Conservation (phyloP, 2,797 vertebrate species). For the Danio aesculapii region DNA sequence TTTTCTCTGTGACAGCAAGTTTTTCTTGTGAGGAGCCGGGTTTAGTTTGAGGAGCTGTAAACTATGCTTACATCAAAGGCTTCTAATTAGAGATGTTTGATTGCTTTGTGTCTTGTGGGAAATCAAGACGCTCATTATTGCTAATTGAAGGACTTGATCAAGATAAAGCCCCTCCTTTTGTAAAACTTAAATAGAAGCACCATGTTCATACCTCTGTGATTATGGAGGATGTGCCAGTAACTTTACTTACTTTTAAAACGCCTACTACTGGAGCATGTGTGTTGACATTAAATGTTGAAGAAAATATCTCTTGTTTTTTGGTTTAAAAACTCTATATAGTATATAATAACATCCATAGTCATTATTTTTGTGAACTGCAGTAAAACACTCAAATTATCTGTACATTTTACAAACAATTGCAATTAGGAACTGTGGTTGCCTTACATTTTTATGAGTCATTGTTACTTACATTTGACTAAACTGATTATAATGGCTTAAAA, state of each 20-base stretch:
- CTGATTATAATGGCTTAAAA: too few relatives aligned
- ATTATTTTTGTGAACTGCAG: too few relatives aligned
- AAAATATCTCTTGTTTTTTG: too few relatives aligned
- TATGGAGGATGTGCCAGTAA: conserved; percentile 5
- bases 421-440: too few relatives aligned
- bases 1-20: not conserved
- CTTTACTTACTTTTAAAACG: not conserved
- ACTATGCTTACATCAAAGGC: conserved; percentile 39
- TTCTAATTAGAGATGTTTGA: conserved; percentile 45
- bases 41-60: conserved; percentile 38
- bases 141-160: conserved; percentile 39
- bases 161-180: conserved; percentile 27
- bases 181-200: conserved; percentile 22
- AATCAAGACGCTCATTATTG: conserved; percentile 37
- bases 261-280: too few relatives aligned
- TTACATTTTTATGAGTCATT: too few relatives aligned
- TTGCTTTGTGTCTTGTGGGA: conserved; percentile 39
- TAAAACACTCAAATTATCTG: too few relatives aligned
- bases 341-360: too few relatives aligned
- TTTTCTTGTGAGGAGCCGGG: conserved; percentile 19
- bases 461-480: too few relatives aligned
- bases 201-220: conserved; percentile 26
- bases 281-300: not conserved
- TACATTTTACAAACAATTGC: too few relatives aligned
- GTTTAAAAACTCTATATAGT: too few relatives aligned